Conservation (phyloP, 1,140 invertebrate species). For the Drosophila dunni region DNA sequence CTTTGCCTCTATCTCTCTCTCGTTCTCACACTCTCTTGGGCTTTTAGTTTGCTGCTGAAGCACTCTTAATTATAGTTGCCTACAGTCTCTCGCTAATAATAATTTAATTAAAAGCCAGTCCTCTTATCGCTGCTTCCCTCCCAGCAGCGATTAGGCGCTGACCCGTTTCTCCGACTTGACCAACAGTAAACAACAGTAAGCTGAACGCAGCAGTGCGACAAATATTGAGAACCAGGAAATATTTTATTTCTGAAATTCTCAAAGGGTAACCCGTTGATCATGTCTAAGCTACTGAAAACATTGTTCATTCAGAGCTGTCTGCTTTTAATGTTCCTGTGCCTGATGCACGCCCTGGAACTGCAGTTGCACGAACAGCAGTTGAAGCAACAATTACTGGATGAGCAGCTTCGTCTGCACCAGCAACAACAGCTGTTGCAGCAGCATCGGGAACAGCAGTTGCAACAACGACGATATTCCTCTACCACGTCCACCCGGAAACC, state of each 20-base stretch:
- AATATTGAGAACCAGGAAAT: background rate
- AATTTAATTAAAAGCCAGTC: conserved; percentile 46
- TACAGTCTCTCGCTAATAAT: conserved; percentile 45
- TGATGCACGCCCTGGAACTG: conserved; percentile 61
- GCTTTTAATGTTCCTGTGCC: conserved; percentile 55
- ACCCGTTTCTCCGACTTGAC: conserved; percentile 45
- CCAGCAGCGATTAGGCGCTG: conserved; percentile 45
- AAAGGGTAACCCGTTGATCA: conserved; percentile 2
- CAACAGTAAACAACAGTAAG: conserved; percentile 61
- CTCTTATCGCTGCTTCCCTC: conserved; percentile 41
- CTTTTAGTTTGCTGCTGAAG: conserved; percentile 15
- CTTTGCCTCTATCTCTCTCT: background rate
- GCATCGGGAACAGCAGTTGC: conserved; percentile 55
- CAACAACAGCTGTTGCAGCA: conserved; percentile 51
- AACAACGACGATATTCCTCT: conserved; percentile 57
- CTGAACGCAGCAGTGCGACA: conserved; percentile 45
- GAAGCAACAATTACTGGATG: conserved; percentile 59
- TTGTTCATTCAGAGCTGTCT: conserved; percentile 48
- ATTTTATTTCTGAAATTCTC: too few relatives aligned
- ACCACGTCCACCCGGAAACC: conserved; percentile 70
- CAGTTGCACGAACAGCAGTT: conserved; percentile 67
- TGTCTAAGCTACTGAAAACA: conserved; percentile 52
- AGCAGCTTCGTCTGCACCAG: conserved; percentile 55
- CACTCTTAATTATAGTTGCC: conserved; percentile 37
- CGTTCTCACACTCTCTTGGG: background rate